phyloP scores from a whole-genome alignment of 2,113 vertebrate species.

The Anthoscopus minutus region DNA sequence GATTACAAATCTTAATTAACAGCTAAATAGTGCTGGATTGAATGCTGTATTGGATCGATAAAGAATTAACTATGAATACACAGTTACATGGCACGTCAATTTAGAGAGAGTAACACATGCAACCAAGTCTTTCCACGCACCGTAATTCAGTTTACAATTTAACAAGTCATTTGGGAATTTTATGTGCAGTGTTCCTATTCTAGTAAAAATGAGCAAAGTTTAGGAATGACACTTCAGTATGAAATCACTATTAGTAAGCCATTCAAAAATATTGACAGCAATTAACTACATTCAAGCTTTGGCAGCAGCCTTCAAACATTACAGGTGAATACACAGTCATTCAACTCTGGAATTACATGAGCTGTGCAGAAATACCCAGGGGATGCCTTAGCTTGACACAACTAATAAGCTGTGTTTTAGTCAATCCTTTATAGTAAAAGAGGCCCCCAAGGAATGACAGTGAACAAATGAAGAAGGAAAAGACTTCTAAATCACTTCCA shows the following conservation, averaged over 20 bases:
- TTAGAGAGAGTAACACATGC: conserved; percentile 1
- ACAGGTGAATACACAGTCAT: conserved; percentile 58
- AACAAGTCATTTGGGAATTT: conserved; percentile 46
- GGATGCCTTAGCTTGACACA: conserved; percentile 52
- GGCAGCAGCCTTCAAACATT: conserved; percentile 62
- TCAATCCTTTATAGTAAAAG: conserved; percentile 5
- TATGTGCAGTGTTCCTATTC: conserved; percentile 33
- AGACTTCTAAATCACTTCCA: neutral
- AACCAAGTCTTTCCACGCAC: conserved; percentile 12
- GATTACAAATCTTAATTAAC: neutral
- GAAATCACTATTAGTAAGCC: conserved; percentile 61
- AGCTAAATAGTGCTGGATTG: neutral
- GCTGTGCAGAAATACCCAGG: conserved; percentile 68
- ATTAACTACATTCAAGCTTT: conserved; percentile 57
- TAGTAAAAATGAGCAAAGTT: conserved; percentile 49
- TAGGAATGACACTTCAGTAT: conserved; percentile 53
- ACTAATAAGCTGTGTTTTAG: conserved; percentile 65
- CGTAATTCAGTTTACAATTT: conserved; percentile 44
- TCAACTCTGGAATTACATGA: conserved; percentile 59
- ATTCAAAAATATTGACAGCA: conserved; percentile 67
- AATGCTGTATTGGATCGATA: neutral
- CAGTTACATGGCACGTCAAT: conserved; percentile 4
- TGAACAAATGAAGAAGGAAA: neutral
- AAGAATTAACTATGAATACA: neutral
- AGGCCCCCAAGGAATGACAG: conserved; percentile 1